Evolutionary conservation across 2,888 invertebrate genomes (phyloP).

Genomic region (Digitonthophagus gazella): DNA sequence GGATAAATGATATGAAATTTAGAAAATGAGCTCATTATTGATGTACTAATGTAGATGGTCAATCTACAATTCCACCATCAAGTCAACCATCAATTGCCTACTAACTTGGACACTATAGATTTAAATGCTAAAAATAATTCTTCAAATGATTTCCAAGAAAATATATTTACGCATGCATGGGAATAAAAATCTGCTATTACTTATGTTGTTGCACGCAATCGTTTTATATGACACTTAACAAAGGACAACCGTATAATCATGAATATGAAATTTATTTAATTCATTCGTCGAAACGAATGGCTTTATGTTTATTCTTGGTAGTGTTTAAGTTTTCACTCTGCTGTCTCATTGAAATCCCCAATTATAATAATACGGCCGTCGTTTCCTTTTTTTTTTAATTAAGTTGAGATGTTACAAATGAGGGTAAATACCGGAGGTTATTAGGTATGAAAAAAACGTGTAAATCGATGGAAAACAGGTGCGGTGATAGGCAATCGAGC

Average conservation of each 20-base stretch:
- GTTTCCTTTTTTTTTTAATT: not conserved
- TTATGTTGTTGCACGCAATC: not conserved
- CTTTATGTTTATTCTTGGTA: not conserved
- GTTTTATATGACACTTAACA: not conserved
- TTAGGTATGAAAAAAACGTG: not conserved
- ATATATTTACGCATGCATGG: not conserved
- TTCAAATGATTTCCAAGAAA: not conserved
- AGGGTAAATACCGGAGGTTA: not conserved
- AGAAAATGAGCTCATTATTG: no score
- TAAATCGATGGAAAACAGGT: not conserved
- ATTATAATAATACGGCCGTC: not conserved
- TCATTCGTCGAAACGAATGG: not conserved
- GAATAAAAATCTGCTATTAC: not conserved
- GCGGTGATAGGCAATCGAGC: not conserved
- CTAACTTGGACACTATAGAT: no score
- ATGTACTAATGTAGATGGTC: no score
- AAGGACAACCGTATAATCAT: not conserved
- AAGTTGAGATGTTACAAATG: not conserved
- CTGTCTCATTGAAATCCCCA: not conserved
- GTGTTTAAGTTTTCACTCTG: not conserved
- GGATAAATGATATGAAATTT: no score
- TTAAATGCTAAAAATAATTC: not conserved
- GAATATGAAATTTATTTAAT: not conserved
- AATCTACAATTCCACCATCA: no score
- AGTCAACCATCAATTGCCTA: no score